phyloP scores from a whole-genome alignment of 2,113 vertebrate species.

The Dromaius novaehollandiae region DNA sequence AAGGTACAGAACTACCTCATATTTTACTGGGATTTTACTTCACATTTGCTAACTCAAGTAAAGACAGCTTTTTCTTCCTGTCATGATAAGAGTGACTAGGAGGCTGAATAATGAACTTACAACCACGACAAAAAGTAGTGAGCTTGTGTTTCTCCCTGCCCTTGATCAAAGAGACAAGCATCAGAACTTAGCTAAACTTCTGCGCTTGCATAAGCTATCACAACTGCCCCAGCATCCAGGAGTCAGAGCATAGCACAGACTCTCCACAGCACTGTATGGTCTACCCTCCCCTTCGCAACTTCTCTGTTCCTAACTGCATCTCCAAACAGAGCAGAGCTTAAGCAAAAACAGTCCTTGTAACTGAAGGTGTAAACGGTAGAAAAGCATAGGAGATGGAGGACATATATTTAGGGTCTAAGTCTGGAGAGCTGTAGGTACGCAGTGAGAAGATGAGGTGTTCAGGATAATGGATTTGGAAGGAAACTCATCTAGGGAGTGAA shows the following conservation, averaged over 20 bases:
- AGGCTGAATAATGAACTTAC: background rate
- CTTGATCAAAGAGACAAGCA: background rate
- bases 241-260: background rate
- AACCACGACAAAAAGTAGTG: background rate
- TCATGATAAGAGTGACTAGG: background rate
- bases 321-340: background rate
- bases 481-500: background rate
- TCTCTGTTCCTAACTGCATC: background rate
- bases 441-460: background rate
- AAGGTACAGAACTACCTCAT: background rate
- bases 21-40: background rate
- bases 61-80: background rate
- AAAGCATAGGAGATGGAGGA: background rate
- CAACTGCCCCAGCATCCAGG: background rate
- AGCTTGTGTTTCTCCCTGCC: background rate
- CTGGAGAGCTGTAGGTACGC: background rate
- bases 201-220: background rate
- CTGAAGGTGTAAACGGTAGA: background rate
- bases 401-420: background rate
- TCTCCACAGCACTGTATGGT: background rate
- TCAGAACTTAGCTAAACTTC: background rate
- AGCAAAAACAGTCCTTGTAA: background rate
- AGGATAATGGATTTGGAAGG: background rate
- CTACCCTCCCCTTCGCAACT: background rate
- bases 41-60: background rate